Base-by-base conservation (phyloP, 2,888 invertebrate species). In the Chaitophorus viminalis region DNA sequence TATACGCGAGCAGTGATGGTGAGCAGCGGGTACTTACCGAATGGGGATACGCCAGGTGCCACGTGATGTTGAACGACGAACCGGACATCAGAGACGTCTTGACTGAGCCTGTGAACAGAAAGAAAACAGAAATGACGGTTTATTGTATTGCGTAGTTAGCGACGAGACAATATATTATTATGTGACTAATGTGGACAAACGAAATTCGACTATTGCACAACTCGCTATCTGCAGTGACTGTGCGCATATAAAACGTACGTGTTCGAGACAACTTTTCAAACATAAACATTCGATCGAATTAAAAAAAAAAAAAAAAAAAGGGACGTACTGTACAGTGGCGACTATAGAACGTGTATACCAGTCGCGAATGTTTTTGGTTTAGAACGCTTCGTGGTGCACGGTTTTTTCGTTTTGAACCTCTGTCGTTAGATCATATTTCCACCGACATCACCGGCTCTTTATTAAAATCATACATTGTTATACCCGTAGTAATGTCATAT, bases 31-130 rank as follows among this genome's bases (percentile, higher is more conserved):
- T 89, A 93, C 94, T 94, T 92, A 96, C 96, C 93, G 94, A 93
- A 91, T 98, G 98, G 9, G 98, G 96, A 92, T 97, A 98, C 21
- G 97, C 97, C 90, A 98, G 93, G 92, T 97, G 97, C 98, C 98
- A 98, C 89, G 97, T 95, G 81, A 97, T 95, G 92, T 96, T 97
- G 91, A 98, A 95, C 89, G 94, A 94, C 89, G 97, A 95, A 85
- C 97, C 98, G 31, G 96, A 94, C 89, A 95, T 91, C 90, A 98
- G 93, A 36, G 96, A 94, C 65, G 98, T 97, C 91, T 94, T 94
- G 90, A 95, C 93, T 90, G 94, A 93, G 90, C 97, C 97, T 97
- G 94, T 54, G 93, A 93, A 89, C 90, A 39, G 90, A 91, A 90
- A 90, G 90, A 39, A 39, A 39, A 91, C 21, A 89, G 78, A 76